Percentiles rank a stretch among this genome's conserved stretches.
Conservation (phyloP, 1,140 invertebrate genomes). For the Dreissena rostriformis region DNA sequence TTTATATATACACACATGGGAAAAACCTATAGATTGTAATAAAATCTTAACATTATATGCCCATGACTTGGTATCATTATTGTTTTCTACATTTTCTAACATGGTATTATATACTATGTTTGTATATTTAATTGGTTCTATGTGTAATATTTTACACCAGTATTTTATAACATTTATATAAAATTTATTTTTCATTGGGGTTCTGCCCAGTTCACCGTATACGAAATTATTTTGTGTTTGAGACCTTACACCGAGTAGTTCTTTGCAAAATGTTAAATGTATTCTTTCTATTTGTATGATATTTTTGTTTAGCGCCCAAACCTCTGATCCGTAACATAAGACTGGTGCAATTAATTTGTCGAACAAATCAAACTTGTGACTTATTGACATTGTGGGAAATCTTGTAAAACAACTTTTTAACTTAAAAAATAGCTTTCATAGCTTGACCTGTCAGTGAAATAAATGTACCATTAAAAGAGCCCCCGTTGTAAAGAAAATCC, state of each 20-base stretch:
- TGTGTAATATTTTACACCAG: slow-evolving; percentile 11
- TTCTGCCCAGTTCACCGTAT: slow-evolving; percentile 31
- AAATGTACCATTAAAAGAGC: not conserved
- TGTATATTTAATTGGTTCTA: slow-evolving; percentile 5
- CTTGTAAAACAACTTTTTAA: slow-evolving; percentile 2
- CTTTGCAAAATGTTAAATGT: slow-evolving; percentile 17
- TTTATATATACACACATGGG: slow-evolving; percentile 7
- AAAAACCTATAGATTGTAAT: slow-evolving; percentile 9
- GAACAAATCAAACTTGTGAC: slow-evolving; percentile 14
- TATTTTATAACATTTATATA: slow-evolving; percentile 14
- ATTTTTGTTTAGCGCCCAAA: slow-evolving; percentile 13
- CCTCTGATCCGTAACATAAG: slow-evolving; percentile 3
- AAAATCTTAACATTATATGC: slow-evolving; percentile 1
- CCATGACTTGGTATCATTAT: not conserved
- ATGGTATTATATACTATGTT: not conserved
- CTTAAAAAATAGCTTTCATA: slow-evolving; percentile 2
- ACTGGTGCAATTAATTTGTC: slow-evolving; percentile 14
- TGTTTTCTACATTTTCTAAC: not conserved
- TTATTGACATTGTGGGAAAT: slow-evolving; percentile 6
- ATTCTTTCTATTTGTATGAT: not conserved
- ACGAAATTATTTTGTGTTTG: slow-evolving; percentile 31
- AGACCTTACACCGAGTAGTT: slow-evolving; percentile 2
- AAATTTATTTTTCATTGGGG: not conserved
- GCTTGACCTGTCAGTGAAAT: slow-evolving; percentile 4
- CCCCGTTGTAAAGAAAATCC: slow-evolving; percentile 19